Conservation (phyloP, 2,797 vertebrate genomes). For the Arctocebus calabarensis region DNA sequence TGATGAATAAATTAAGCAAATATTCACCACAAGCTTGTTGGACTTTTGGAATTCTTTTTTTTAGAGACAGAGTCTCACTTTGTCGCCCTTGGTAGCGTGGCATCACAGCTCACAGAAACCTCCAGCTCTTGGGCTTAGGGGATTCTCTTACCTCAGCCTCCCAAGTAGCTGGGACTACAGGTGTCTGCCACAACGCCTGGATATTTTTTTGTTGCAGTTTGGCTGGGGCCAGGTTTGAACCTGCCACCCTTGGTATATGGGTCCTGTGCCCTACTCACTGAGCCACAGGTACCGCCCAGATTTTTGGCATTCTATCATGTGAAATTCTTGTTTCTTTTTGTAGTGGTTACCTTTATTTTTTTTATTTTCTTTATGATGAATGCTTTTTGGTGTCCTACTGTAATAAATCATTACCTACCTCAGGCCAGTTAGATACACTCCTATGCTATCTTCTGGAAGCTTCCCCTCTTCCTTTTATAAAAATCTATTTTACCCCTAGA, state of each 20-base stretch:
- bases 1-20: slow-evolving; percentile 24
- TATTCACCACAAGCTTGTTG: not conserved
- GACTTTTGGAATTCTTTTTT: slow-evolving; percentile 4
- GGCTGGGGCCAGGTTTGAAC: too few relatives aligned
- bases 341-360: not conserved
- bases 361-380: slow-evolving; percentile 11
- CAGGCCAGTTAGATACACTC: not conserved
- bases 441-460: not conserved
- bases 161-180: too few relatives aligned
- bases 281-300: too few relatives aligned
- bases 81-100: too few relatives aligned
- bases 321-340: not conserved
- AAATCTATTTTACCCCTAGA: not conserved
- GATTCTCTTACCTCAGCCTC: too few relatives aligned
- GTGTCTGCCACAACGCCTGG: too few relatives aligned
- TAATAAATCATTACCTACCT: not conserved
- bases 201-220: too few relatives aligned
- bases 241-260: too few relatives aligned
- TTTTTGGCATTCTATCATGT: slow-evolving; percentile 34
- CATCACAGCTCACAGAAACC: too few relatives aligned
- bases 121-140: too few relatives aligned
- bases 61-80: too few relatives aligned
- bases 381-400: not conserved
- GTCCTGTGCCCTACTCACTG: too few relatives aligned
- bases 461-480: not conserved